phyloP scores from a whole-genome alignment of 2,797 vertebrate species.

The Uromys caudimaculatus region DNA sequence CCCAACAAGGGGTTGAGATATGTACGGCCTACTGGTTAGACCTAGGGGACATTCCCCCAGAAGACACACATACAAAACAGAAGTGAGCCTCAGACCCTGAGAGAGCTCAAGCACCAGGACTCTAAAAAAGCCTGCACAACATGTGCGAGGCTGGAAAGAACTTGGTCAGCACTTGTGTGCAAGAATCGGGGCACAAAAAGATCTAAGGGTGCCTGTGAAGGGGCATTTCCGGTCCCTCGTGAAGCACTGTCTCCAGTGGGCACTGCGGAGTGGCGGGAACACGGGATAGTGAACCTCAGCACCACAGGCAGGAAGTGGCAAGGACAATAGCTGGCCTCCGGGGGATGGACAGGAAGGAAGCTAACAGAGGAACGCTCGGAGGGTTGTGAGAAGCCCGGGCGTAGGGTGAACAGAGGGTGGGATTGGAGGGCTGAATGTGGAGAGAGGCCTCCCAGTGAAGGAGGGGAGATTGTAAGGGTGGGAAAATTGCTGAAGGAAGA shows the following conservation, averaged over 20 bases:
- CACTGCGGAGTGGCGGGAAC: not conserved
- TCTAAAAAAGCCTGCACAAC: not conserved
- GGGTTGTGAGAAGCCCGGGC: not conserved
- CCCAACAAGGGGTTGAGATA: not conserved
- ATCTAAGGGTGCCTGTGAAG: too few species aligned
- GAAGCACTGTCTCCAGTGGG: not conserved
- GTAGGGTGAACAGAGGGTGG: not conserved
- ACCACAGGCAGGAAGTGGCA: not conserved
- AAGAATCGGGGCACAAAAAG: not conserved
- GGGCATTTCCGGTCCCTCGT: not conserved
- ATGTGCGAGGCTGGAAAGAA: not conserved
- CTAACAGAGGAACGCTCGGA: not conserved
- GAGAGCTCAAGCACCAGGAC: not conserved
- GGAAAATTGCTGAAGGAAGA: not conserved
- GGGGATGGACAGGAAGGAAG: conserved; percentile 11
- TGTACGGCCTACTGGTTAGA: not conserved
- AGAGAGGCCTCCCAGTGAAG: not conserved
- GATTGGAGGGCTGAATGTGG: not conserved
- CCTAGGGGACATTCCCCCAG: not conserved
- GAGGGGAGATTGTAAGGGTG: not conserved
- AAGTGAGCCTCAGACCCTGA: not conserved
- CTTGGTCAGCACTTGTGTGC: not conserved
- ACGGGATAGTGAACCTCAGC: too few species aligned
- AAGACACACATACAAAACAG: not conserved
- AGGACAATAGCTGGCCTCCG: not conserved